These are phyloP conservation scores for Acridotheres tristis DNA, from an alignment of 2,797 vertebrate genomes.

Conservation along the genomic window DNA sequence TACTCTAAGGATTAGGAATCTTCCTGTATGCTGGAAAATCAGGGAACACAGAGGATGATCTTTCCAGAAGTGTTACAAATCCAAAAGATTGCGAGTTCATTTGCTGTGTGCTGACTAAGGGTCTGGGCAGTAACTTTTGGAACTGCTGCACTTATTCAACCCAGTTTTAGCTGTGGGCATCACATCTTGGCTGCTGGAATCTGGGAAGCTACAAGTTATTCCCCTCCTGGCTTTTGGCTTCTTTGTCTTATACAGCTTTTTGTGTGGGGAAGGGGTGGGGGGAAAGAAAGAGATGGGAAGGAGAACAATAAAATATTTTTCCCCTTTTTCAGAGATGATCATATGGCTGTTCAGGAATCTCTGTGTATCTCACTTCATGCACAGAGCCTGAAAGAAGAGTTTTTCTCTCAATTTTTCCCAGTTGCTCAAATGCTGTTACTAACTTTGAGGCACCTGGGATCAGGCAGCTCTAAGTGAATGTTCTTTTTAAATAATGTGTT, in stretches of 20 bases:
- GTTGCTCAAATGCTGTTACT: not conserved
- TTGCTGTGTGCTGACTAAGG: not conserved
- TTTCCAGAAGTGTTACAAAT: not conserved
- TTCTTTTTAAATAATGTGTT: constrained; percentile 39
- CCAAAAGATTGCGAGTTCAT: not conserved
- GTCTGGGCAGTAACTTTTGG: not conserved
- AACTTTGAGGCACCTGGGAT: constrained; percentile 11
- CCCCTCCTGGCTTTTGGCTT: constrained; percentile 21
- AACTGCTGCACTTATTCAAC: not conserved
- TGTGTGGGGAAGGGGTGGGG: not conserved
- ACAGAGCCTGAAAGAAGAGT: not conserved
- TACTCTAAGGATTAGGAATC: not conserved
- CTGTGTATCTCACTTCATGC: not conserved
- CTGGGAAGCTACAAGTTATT: constrained; percentile 4
- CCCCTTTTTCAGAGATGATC: not conserved
- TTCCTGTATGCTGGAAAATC: not conserved
- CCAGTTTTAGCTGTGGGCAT: constrained; percentile 3
- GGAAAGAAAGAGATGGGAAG: not conserved
- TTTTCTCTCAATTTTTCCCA: not conserved
- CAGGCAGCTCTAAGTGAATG: not conserved
- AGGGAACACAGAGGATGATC: not conserved
- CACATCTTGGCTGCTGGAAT: not conserved
- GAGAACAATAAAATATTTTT: not conserved
- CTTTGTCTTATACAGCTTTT: not conserved
- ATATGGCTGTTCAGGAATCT: not conserved